Conservation (phyloP, 1,140 invertebrate species). For the Hylaeus volcanicus region DNA sequence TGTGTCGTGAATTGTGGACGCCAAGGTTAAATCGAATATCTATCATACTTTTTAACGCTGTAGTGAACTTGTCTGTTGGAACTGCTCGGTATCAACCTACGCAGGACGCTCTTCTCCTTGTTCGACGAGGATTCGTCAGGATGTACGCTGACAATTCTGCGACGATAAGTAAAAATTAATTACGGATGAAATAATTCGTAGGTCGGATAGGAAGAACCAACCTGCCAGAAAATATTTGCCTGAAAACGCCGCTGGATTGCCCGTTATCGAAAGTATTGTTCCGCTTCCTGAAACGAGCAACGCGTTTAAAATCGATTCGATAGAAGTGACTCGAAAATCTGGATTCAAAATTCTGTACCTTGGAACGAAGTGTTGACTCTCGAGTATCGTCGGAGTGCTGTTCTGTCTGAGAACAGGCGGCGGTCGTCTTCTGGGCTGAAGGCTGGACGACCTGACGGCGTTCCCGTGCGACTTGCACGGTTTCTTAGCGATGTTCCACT, state of each 20-base stretch:
- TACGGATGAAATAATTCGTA: no score
- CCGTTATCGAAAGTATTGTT: constrained; percentile 64
- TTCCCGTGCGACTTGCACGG: constrained; percentile 72
- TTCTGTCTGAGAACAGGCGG: constrained; percentile 67
- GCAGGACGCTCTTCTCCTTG: constrained; percentile 52
- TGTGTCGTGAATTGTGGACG: no score
- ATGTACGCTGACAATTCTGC: constrained; percentile 32
- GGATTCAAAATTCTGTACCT: constrained; percentile 38
- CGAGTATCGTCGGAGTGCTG: constrained; percentile 69
- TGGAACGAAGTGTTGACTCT: constrained; percentile 46
- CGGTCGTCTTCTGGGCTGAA: constrained; percentile 64
- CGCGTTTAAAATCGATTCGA: background rate
- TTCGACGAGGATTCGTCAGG: constrained; percentile 51
- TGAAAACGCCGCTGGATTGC: constrained; percentile 59
- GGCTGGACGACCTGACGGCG: constrained; percentile 73
- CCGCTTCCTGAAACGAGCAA: constrained; percentile 53
- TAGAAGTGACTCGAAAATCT: background rate
- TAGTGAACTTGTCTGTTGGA: constrained; percentile 45
- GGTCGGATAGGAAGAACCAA: background rate
- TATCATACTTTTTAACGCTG: constrained; percentile 5
- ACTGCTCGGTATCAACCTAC: constrained; percentile 52
- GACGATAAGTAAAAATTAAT: no score
- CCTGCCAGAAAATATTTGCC: constrained; percentile 66
- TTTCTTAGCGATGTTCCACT: constrained; percentile 79
- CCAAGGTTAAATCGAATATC: background rate